These are phyloP conservation scores for Collichthys lucidus DNA, from an alignment of 2,113 vertebrate genomes.

Conservation along the genomic window DNA sequence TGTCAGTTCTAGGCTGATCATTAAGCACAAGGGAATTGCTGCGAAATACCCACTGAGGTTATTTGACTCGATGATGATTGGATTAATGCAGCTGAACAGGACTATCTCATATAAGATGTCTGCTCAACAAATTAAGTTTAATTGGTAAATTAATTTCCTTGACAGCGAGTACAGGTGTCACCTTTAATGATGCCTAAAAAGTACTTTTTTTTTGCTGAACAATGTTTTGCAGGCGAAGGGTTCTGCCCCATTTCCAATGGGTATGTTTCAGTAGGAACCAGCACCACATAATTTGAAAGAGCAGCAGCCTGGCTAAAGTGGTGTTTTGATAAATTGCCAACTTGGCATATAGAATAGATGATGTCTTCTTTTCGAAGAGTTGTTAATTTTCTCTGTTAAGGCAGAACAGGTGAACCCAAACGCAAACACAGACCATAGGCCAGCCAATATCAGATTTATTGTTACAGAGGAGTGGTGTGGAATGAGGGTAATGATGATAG, in stretches of 20 bases:
- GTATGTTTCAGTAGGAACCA: background rate
- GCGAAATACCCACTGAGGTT: background rate
- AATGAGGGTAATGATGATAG: too few relatives aligned
- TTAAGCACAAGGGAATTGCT: background rate
- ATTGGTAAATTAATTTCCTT: constrained; percentile 11
- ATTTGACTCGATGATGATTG: background rate
- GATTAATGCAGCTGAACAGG: constrained; percentile 13
- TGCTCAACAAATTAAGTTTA: constrained; percentile 20
- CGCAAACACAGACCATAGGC: too few relatives aligned
- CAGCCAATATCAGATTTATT: too few relatives aligned
- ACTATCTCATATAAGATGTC: background rate
- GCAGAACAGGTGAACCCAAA: too few relatives aligned
- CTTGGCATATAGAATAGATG: background rate
- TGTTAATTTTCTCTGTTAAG: too few relatives aligned
- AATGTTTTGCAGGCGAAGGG: background rate
- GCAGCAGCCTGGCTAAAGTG: background rate
- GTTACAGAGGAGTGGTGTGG: too few relatives aligned
- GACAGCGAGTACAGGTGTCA: constrained; percentile 16
- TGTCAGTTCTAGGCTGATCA: background rate
- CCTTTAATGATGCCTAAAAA: constrained; percentile 13
- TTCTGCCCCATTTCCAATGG: background rate
- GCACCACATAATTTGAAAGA: background rate
- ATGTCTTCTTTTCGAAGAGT: background rate
- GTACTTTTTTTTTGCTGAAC: constrained; percentile 14
- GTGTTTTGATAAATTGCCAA: background rate